Percentiles rank a stretch among this genome's conserved stretches.
Conservation (phyloP, 2,888 invertebrate species). For the Ophion ellenae region DNA sequence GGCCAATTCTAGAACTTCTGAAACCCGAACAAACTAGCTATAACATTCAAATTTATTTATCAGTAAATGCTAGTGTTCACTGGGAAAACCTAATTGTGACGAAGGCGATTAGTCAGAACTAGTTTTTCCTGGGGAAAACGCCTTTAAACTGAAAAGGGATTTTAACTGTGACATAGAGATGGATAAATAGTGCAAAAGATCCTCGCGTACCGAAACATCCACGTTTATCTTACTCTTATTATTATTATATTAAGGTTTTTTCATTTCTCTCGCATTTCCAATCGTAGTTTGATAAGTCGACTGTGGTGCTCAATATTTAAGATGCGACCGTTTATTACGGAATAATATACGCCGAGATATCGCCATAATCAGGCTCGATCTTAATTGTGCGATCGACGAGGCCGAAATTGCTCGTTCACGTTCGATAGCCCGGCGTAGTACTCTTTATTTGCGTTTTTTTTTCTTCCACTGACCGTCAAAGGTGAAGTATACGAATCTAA, state of each 20-base stretch:
- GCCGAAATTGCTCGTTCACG: not conserved
- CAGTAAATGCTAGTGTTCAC: not conserved
- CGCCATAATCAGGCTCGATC: not conserved
- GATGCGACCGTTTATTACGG: not conserved
- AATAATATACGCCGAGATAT: not conserved
- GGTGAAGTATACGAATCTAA: conserved; percentile 55
- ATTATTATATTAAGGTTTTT: conserved; percentile 24
- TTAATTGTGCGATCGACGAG: not conserved
- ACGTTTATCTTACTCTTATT: conserved; percentile 2
- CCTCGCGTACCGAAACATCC: conserved; percentile 9
- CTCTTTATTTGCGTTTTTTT: not conserved
- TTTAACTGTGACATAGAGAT: not conserved
- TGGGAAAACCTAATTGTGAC: not conserved
- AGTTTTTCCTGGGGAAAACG: too few relatives aligned
- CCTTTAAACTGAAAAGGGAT: not conserved
- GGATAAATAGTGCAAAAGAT: not conserved
- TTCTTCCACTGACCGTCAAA: conserved; percentile 16
- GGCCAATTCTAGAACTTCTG: too few relatives aligned
- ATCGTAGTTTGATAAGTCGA: conserved; percentile 52
- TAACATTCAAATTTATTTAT: not conserved
- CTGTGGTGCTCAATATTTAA: conserved; percentile 61
- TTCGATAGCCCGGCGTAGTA: not conserved
- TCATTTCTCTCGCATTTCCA: conserved; percentile 20
- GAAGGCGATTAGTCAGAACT: too few relatives aligned
- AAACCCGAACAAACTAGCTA: too few relatives aligned